Base-by-base conservation (phyloP, 2,888 invertebrate genomes). In the Zaprionus obscuricornis region DNA sequence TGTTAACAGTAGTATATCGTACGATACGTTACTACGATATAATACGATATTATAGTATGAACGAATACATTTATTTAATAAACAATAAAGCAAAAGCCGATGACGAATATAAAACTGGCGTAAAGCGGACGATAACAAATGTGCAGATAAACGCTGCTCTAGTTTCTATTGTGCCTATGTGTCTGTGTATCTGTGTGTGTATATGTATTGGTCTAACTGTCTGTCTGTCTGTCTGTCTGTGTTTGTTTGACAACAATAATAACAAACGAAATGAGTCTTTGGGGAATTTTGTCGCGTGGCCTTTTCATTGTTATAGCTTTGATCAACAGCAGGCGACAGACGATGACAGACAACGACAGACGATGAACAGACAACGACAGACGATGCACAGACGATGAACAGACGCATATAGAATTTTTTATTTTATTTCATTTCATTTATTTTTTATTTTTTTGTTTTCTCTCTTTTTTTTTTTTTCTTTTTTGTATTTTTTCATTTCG, bases 41-140 rank as follows among this genome's bases (percentile, higher is more conserved):
- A n/a, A n/a, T n/a, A n/a, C n/a, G n/a, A n/a, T n/a, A n/a, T n/a
- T n/a, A n/a, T n/a, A n/a, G n/a, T n/a, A n/a, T n/a, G n/a, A n/a
- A n/a, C n/a, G n/a, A 65, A 27, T 10, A n/a, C n/a, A 43, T 66
- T 66, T 65, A 51, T 56, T 65, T 43, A 51, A 43, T 71, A 57
- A 40, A 66, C 43, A 71, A n/a, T 51, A 51, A 57, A 43, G 27
- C 57, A 29, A 36, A 45, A 39, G 34, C 27, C 39, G 33, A 34
- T 47, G 37, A 52, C 31, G 27, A 46, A 40, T 40, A 16, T 13
- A 11, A 17, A 37, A 27, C 24, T 33, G 39, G 31, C 37, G 18
- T 39, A 17, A 17, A 27, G n/a, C 13, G 33, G 16, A 26, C 27
- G 40, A 51, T 65, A 57, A 50, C 36, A 50, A 68, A 43, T 52